Base-by-base conservation (phyloP, 2,888 invertebrate species). In the Lordiphosa andalusiaca region DNA sequence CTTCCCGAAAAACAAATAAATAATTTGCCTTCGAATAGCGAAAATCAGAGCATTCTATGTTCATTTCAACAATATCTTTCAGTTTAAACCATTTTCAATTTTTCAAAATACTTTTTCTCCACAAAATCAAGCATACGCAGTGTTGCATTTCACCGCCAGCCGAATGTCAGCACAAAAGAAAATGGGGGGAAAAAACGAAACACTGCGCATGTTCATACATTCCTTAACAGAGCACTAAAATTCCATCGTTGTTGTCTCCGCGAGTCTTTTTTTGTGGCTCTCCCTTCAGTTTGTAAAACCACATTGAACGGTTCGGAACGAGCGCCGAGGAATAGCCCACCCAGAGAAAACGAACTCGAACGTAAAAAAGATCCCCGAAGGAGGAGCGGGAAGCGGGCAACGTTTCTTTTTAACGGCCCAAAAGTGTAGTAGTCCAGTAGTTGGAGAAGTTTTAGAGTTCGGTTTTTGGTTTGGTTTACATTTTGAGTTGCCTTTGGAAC, bases 201-300 rank as follows among this genome's bases (percentile, higher is more conserved):
- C n/a, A 36, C 21, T 4, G 66, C 82, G 77, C 78, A 64, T 77
- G 78, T 64, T 16, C 36, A 36, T 3, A 13, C 23, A 38, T 13
- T 37, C 23, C 37, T 13, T 23, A n/a, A 53, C 36, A 21, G 59
- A 60, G 51, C 38, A 47, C 39, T 42, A 36, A 69, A 71, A 63
- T 78, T 64, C 73, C 64, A 59, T 56, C 49, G 57, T 53, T 60
- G 50, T 60, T 58, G 69, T 61, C 54, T 65, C 42, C 53, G 50
- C 30, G 10, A 30, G 30, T 40, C 46, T 46, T 25, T 36, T 40
- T 44, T 42, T 56, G 53, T 48, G 37, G 36, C 64, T 72, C 67
- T 69, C 53, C 59, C 55, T 69, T 85, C 66, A 85, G 85, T 85
- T 82, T 77, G 82, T 82, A 54, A 73, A 80, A 73, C 73, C 80